A percentile compares a stretch with the other conserved stretches of the same genome.
Evolutionary conservation across 2,797 vertebrate species (phyloP).

Genomic region (Periparus ater): DNA sequence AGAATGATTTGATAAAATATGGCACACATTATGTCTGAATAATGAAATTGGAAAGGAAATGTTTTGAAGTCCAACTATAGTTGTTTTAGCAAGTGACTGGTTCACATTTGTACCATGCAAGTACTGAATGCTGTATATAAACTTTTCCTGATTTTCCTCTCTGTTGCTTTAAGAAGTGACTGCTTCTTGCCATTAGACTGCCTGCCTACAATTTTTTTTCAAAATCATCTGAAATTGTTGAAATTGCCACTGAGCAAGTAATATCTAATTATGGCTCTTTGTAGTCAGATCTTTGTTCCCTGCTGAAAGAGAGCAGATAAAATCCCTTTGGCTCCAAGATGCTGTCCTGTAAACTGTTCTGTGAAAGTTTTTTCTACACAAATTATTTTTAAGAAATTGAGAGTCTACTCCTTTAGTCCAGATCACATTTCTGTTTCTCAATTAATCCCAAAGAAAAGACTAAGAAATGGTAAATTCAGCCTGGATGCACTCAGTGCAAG

Average conservation of each 20-base stretch:
- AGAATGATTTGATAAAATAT: neutral
- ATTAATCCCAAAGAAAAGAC: neutral
- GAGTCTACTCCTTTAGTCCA: neutral
- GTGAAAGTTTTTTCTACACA: neutral
- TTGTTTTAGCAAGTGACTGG: neutral
- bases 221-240: neutral
- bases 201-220: neutral
- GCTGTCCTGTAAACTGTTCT: neutral
- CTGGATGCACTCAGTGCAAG: neutral
- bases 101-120: neutral
- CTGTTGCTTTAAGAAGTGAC: neutral
- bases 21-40: neutral
- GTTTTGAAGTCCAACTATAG: neutral
- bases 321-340: neutral
- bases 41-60: neutral
- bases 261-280: neutral
- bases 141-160: neutral
- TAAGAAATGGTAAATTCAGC: neutral
- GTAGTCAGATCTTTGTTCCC: neutral
- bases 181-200: neutral
- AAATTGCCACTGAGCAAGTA: neutral
- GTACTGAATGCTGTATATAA: neutral
- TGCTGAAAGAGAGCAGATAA: neutral
- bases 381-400: neutral
- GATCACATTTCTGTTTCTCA: neutral